Conservation (phyloP, 1,140 invertebrate genomes). For the Bactericera cockerelli region DNA sequence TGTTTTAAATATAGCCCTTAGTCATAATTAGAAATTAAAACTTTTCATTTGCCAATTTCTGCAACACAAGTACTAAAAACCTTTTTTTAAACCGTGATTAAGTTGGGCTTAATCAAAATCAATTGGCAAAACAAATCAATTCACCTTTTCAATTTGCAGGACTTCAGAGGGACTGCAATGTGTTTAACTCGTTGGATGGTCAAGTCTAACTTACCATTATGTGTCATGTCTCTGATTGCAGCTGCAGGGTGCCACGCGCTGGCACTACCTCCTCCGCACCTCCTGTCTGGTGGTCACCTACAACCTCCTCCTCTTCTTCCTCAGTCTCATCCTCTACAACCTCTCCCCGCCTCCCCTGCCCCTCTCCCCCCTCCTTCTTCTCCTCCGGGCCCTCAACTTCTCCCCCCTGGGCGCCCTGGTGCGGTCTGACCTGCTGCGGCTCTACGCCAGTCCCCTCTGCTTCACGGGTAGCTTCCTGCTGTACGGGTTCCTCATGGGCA, state of each 20-base stretch:
- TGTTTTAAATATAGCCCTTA: too few species aligned
- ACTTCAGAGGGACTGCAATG: too few species aligned
- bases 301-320: conserved; percentile 31
- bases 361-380: conserved; percentile 13
- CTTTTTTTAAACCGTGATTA: too few species aligned
- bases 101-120: too few species aligned
- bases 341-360: conserved; percentile 25
- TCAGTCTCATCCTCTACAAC: conserved; percentile 32
- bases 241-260: conserved; percentile 19
- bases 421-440: conserved; percentile 3
- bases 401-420: conserved; percentile 15
- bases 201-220: too few species aligned
- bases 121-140: too few species aligned
- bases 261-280: conserved; percentile 27
- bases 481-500: conserved; percentile 11
- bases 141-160: too few species aligned
- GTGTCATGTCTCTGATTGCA: too few species aligned
- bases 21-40: too few species aligned
- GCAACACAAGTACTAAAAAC: too few species aligned
- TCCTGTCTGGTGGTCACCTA: conserved; percentile 31
- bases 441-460: conserved; percentile 8
- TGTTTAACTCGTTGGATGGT: too few species aligned
- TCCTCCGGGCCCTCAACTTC: conserved; percentile 15
- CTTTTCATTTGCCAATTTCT: too few species aligned
- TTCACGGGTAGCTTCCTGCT: conserved; percentile 6